Evolutionary conservation across 2,888 invertebrate genomes (phyloP).

Genomic region (Netelia melanura): DNA sequence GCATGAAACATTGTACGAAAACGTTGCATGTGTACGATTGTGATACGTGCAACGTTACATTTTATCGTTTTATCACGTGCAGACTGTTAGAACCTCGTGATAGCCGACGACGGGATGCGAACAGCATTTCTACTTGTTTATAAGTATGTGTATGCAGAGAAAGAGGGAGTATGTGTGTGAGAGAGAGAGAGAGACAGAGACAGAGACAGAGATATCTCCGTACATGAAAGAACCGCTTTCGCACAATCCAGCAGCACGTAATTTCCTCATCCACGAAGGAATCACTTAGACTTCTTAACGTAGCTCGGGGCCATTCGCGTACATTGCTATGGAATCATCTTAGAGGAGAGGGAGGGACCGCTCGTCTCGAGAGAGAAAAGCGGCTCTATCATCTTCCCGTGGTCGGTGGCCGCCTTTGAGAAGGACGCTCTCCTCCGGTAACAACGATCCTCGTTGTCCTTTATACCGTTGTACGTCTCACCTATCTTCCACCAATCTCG

Average conservation of each 20-base stretch:
- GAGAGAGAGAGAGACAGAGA: neutral
- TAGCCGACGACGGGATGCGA: conserved; percentile 29
- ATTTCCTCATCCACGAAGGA: conserved; percentile 49
- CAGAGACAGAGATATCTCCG: neutral
- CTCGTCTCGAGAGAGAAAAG: conserved; percentile 12
- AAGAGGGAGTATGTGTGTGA: neutral
- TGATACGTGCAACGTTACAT: neutral
- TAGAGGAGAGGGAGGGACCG: neutral
- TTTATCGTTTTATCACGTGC: conserved; percentile 51
- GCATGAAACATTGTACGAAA: neutral
- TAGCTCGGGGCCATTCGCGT: conserved; percentile 45
- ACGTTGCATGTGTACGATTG: conserved; percentile 4
- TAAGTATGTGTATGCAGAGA: too few species aligned
- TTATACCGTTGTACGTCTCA: conserved; percentile 24
- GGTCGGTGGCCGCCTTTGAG: conserved; percentile 50
- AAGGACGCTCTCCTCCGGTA: conserved; percentile 32
- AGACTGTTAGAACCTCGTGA: conserved; percentile 14
- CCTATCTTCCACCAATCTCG: neutral
- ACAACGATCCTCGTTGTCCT: conserved; percentile 18
- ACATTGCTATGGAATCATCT: conserved; percentile 42
- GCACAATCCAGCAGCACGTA: conserved; percentile 51
- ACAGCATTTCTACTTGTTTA: conserved; percentile 26
- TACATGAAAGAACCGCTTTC: conserved; percentile 39
- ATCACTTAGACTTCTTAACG: conserved; percentile 51
- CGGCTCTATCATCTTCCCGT: conserved; percentile 52